These are phyloP conservation scores for Coleophora flavipennella DNA, from an alignment of 2,888 invertebrate genomes.

Conservation along the genomic window DNA sequence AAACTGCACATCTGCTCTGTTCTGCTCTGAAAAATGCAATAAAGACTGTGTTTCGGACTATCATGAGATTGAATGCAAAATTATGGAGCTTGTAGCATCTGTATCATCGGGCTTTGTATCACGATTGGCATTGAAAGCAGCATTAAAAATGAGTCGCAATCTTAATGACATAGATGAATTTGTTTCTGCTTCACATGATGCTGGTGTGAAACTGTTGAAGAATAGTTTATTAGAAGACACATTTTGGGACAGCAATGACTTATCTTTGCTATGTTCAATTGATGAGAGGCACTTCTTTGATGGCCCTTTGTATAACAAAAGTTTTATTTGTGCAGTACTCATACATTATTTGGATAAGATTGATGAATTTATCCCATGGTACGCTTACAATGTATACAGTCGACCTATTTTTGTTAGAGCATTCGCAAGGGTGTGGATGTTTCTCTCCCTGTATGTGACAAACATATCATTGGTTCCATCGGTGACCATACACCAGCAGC, in stretches of 20 bases:
- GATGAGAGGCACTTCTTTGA: slow-evolving; percentile 16
- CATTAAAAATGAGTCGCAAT: slow-evolving; percentile 18
- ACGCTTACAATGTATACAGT: slow-evolving; percentile 3
- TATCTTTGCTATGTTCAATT: slow-evolving; percentile 16
- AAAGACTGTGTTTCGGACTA: slow-evolving; percentile 15
- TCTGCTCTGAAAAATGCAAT: slow-evolving; percentile 21
- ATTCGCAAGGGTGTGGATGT: slow-evolving; percentile 1
- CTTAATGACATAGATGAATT: slow-evolving; percentile 17
- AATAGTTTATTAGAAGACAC: slow-evolving; percentile 14
- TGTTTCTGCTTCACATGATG: slow-evolving; percentile 12
- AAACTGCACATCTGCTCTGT: slow-evolving; percentile 19
- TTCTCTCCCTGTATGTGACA: slow-evolving; percentile 10
- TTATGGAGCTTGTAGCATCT: slow-evolving; percentile 11
- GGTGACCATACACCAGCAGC: neutral
- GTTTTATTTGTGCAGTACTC: slow-evolving; percentile 16
- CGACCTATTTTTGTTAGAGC: neutral
- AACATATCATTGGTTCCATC: slow-evolving; percentile 4
- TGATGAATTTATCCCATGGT: slow-evolving; percentile 16
- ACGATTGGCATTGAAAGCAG: slow-evolving; percentile 15
- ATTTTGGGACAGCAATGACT: slow-evolving; percentile 13
- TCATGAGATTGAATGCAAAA: slow-evolving; percentile 21
- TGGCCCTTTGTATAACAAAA: slow-evolving; percentile 18
- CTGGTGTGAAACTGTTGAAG: slow-evolving; percentile 15
- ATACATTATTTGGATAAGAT: slow-evolving; percentile 14
- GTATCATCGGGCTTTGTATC: neutral